phyloP scores from a whole-genome alignment of 1,140 invertebrate species.

The Oryctes rhinoceros region DNA sequence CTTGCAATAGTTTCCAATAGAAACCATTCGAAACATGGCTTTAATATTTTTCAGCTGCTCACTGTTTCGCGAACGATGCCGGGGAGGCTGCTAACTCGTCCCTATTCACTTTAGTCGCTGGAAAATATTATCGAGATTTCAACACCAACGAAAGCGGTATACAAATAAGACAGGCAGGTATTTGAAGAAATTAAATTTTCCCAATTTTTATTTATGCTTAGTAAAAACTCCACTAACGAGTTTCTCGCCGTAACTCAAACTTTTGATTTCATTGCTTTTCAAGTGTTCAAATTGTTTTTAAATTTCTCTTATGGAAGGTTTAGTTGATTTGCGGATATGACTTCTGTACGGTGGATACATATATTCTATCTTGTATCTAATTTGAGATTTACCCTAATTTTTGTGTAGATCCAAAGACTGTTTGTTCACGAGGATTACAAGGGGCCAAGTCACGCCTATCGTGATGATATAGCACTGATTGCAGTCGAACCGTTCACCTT shows the following conservation, averaged over 20 bases:
- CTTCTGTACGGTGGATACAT: too few species aligned
- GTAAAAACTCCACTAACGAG: too few species aligned
- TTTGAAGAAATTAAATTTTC: background rate
- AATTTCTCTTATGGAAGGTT: too few species aligned
- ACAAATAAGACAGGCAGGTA: background rate
- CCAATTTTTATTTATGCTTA: too few species aligned
- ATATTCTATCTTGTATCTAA: too few species aligned
- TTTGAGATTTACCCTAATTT: background rate
- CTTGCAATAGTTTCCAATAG: too few species aligned
- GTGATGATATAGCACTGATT: conserved; percentile 57
- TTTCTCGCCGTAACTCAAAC: too few species aligned
- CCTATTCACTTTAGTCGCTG: background rate
- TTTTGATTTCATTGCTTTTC: too few species aligned
- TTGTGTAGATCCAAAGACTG: conserved; percentile 39
- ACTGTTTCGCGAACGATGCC: conserved; percentile 28
- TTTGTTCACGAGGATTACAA: conserved; percentile 49
- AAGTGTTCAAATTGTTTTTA: too few species aligned
- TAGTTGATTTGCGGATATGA: too few species aligned
- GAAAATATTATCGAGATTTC: conserved; percentile 16
- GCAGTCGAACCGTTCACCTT: conserved; percentile 58
- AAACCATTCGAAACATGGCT: background rate
- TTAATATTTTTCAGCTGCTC: conserved; percentile 39
- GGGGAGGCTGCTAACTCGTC: background rate
- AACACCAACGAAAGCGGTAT: background rate
- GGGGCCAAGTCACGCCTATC: conserved; percentile 59